Base-by-base conservation (phyloP, 2,888 invertebrate species). In the Platycheirus rosarum region DNA sequence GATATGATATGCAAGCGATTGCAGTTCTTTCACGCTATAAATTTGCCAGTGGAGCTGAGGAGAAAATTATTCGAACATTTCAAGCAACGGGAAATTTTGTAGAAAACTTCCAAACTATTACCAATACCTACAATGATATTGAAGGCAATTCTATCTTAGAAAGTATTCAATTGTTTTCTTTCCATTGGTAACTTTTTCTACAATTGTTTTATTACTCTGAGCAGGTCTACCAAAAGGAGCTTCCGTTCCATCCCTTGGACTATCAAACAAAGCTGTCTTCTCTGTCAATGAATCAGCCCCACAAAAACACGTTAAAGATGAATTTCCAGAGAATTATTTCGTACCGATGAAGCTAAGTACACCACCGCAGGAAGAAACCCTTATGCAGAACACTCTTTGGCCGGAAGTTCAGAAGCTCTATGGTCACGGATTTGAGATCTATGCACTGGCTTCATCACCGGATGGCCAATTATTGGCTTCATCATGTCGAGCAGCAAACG, bases 361-460 rank as follows among this genome's bases (percentile, higher is more conserved):
- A 82, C 97, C 98, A 0, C 98, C 98, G 0, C 95, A 96, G 1
- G 98, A 99, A 90, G 98, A 98, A 90, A 95, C 95, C 3, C 91
- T 99, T 8, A 92, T 97, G 91, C 97, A 97, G 91, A 95, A 97
- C 89, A 98, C 98, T 0, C 92, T 99, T 0, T 99, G 99, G 99
- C 98, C 98, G 0, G 99, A 99, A 91, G 91, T 93, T 16, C 96
- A 97, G 88, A 99, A 99, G 91, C 92, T 99, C 23, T 99, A 99
- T 90, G 99, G 98, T 0, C 99, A 99, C 91, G 98, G 98, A 2
- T 97, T 97, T 91, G 99, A 99, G 91, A 93, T 99, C 85, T 97
- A 93, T 90, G 92, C 95, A 0, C 91, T 98, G 84, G 95, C 95
- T 26, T 93, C 95, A 16, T 94, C 95, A 66, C 90, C 91, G 0